Percentiles rank a stretch among this genome's conserved stretches.
These are phyloP conservation scores for Alviniconcha marisindica DNA, from an alignment of 1,140 invertebrate species.

Conservation along the genomic window DNA sequence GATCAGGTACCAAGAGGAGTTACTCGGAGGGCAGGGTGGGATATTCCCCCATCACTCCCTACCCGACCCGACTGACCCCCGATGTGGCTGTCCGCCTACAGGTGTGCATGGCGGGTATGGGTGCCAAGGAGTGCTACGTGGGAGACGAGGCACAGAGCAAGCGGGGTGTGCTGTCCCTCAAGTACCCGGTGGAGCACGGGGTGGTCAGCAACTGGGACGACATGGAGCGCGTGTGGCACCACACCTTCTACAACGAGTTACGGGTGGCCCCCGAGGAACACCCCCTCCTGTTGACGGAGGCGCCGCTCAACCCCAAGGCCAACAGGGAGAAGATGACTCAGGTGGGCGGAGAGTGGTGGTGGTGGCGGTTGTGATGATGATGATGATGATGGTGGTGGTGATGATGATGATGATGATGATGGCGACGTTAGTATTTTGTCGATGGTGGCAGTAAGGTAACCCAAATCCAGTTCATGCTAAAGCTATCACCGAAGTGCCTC, in stretches of 20 bases:
- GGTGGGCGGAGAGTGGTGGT: too few relatives aligned
- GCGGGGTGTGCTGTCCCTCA: conserved; percentile 83
- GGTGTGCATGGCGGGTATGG: conserved; percentile 92
- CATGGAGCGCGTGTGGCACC: conserved; percentile 79
- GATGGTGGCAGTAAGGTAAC: not conserved
- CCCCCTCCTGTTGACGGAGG: conserved; percentile 69
- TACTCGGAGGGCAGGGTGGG: too few relatives aligned
- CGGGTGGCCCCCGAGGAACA: conserved; percentile 75
- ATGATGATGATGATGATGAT: not conserved
- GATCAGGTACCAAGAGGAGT: too few relatives aligned
- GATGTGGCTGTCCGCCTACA: too few relatives aligned
- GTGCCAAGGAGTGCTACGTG: conserved; percentile 96
- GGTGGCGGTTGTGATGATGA: too few relatives aligned
- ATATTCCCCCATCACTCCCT: too few relatives aligned
- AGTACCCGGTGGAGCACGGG: conserved; percentile 96
- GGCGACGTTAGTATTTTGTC: not conserved
- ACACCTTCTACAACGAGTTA: conserved; percentile 94
- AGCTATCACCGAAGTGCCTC: too few relatives aligned
- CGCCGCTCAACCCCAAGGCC: conserved; percentile 70
- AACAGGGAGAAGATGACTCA: conserved; percentile 71
- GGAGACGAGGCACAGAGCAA: conserved; percentile 97
- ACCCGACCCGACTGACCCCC: too few relatives aligned
- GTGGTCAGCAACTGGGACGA: conserved; percentile 98
- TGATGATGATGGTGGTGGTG: not conserved
- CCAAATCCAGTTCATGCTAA: not conserved